Percentiles rank a stretch among this genome's conserved stretches.
phyloP scores from a whole-genome alignment of 2,797 vertebrate species.

The Halcyon badia region DNA sequence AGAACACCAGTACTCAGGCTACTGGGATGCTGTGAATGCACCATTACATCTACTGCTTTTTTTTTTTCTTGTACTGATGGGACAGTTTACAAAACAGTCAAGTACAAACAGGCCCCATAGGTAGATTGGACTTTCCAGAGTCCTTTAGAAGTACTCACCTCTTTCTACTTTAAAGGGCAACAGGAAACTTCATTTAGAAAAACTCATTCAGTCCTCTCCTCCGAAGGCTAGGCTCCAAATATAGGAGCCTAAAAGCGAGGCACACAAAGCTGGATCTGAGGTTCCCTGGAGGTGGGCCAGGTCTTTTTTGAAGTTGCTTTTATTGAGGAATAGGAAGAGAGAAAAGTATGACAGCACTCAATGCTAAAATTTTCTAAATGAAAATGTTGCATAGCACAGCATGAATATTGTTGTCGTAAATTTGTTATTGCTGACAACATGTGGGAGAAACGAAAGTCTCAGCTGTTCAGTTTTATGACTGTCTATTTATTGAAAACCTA shows the following conservation, averaged over 20 bases:
- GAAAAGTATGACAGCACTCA: neutral
- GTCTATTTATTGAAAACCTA: conserved; percentile 13
- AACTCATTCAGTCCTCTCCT: neutral
- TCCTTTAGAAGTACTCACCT: neutral
- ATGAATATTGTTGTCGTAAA: neutral
- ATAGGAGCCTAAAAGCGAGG: neutral
- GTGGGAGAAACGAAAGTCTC: conserved; percentile 11
- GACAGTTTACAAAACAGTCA: neutral
- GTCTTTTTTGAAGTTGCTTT: conserved; percentile 9
- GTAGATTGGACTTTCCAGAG: neutral
- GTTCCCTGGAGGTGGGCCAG: neutral
- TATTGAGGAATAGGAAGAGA: neutral
- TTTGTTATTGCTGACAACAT: conserved; percentile 42
- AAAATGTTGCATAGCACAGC: neutral
- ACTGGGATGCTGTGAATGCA: neutral
- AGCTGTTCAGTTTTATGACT: conserved; percentile 44
- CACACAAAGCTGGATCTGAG: neutral
- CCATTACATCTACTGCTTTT: neutral
- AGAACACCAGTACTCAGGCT: neutral
- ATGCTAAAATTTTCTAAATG: conserved; percentile 20
- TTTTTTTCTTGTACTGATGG: neutral
- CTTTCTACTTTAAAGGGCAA: neutral
- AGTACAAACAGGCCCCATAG: neutral
- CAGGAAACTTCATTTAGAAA: neutral
- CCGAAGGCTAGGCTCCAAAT: neutral